Percentiles rank a stretch among this genome's conserved stretches.
These are phyloP conservation scores for Vultur gryphus DNA, from an alignment of 2,797 vertebrate species.

Conservation along the genomic window DNA sequence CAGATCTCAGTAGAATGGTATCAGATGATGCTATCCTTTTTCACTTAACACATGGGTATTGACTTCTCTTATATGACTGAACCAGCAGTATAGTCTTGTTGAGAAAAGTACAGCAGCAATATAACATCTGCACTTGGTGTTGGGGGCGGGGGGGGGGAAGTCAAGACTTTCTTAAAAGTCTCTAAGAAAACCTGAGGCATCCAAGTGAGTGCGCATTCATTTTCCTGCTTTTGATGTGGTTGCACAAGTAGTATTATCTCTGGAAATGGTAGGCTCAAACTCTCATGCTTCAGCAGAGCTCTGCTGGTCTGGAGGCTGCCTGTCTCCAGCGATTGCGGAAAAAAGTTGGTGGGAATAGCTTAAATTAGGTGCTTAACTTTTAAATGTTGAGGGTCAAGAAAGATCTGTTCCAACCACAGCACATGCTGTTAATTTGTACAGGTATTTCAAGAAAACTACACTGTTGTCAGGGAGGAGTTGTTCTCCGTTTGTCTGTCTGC, in stretches of 20 bases:
- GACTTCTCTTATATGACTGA: background rate
- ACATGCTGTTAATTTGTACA: background rate
- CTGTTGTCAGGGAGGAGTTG: background rate
- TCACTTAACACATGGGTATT: background rate
- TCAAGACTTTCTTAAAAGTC: background rate
- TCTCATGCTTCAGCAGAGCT: background rate
- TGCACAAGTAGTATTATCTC: background rate
- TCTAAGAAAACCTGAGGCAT: background rate
- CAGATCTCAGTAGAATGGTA: background rate
- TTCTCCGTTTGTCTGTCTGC: background rate
- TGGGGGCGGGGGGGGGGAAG: background rate
- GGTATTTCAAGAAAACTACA: background rate
- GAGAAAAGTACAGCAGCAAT: background rate
- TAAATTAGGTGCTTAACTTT: slow-evolving; percentile 2
- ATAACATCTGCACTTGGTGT: background rate
- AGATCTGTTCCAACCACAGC: background rate
- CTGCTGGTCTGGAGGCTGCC: background rate
- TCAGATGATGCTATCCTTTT: background rate
- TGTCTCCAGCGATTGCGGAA: background rate
- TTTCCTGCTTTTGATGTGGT: background rate
- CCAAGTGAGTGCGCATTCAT: background rate
- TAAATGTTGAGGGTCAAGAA: background rate
- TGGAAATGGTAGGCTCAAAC: background rate
- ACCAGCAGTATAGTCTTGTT: background rate
- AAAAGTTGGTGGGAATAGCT: background rate